A percentile compares a stretch with the other conserved stretches of the same genome.
These are phyloP conservation scores for Coronaproctus castanopsis DNA, from an alignment of 2,888 invertebrate genomes.

Conservation along the genomic window DNA sequence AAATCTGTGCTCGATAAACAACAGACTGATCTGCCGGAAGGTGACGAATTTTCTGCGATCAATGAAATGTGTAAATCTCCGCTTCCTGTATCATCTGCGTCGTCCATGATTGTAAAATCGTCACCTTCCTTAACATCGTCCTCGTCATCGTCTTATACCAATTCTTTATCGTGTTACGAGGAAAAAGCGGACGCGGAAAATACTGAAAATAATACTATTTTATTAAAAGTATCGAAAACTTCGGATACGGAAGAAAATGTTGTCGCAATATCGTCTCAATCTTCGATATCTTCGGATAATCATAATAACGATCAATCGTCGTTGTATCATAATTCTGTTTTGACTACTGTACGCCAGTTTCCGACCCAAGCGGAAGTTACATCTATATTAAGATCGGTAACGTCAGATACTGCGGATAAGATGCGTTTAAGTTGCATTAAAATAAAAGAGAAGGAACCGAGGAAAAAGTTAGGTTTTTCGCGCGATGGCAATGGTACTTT, in stretches of 20 bases:
- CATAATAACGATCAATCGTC: neutral
- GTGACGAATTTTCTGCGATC: too few species aligned
- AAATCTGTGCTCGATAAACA: neutral
- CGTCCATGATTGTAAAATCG: neutral
- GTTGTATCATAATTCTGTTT: slow-evolving; percentile 11
- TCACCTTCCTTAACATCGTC: too few species aligned
- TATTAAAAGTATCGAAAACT: neutral
- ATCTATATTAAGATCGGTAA: slow-evolving; percentile 22
- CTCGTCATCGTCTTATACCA: too few species aligned
- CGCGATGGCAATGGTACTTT: slow-evolving; percentile 27
- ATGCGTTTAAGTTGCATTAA: slow-evolving; percentile 22
- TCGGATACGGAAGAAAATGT: neutral
- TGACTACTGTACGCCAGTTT: slow-evolving; percentile 17
- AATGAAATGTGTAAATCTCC: too few species aligned
- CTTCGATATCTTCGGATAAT: neutral
- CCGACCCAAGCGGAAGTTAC: slow-evolving; percentile 23
- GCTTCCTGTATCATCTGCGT: neutral
- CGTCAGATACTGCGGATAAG: slow-evolving; percentile 19
- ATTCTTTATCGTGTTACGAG: neutral
- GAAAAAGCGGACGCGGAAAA: too few species aligned
- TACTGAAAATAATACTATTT: neutral
- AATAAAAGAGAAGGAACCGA: slow-evolving; percentile 35
- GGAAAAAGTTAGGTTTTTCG: slow-evolving; percentile 30
- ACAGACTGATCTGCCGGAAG: slow-evolving; percentile 9
- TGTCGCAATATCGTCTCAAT: neutral